phyloP scores from a whole-genome alignment of 2,888 invertebrate genomes.

The Lamellibrachia columna region DNA sequence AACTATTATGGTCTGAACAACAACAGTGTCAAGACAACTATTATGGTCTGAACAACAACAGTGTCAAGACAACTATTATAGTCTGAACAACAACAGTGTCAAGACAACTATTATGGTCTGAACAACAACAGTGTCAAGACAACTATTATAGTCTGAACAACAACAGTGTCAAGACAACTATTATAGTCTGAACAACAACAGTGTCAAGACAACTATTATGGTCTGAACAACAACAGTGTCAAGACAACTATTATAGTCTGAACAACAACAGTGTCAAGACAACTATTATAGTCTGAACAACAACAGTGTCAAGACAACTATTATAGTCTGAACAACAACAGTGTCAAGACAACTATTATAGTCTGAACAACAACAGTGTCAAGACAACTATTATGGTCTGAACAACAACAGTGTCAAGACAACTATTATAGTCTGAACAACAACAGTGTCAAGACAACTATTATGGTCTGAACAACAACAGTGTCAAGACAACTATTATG shows the following conservation, averaged over 20 bases:
- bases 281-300: background rate
- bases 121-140: background rate
- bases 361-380: background rate
- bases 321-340: background rate
- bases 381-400: background rate
- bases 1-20: too few species aligned
- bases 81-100: too few species aligned
- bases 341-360: background rate
- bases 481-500: background rate
- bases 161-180: background rate
- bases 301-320: background rate
- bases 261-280: background rate
- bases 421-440: background rate
- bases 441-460: background rate
- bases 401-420: background rate
- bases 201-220: background rate
- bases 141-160: background rate
- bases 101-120: background rate
- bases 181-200: background rate
- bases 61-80: too few species aligned
- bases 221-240: background rate
- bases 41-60: too few species aligned
- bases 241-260: background rate
- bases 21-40: too few species aligned
- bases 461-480: background rate